Conservation (phyloP, 1,140 invertebrate species). For the Pseudoatta argentina region DNA sequence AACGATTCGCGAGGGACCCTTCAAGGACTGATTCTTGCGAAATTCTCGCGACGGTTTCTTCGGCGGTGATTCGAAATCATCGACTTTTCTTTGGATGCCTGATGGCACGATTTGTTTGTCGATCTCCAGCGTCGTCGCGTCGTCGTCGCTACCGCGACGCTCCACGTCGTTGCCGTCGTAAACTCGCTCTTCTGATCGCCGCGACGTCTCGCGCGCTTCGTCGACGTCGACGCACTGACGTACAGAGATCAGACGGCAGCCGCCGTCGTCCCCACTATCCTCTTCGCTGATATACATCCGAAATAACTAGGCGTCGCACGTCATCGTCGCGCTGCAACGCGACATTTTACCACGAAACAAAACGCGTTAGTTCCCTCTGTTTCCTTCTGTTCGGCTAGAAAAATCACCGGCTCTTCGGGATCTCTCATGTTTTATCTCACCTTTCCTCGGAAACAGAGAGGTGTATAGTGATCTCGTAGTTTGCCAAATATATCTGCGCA, state of each 20-base stretch:
- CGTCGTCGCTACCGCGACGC: slow-evolving; percentile 38
- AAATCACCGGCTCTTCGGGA: neutral
- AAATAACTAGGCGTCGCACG: slow-evolving; percentile 73
- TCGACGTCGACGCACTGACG: slow-evolving; percentile 79
- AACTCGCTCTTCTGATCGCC: slow-evolving; percentile 25
- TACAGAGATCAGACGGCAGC: slow-evolving; percentile 83
- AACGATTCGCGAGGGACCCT: slow-evolving; percentile 38
- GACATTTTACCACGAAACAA: slow-evolving; percentile 45
- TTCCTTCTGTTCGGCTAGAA: neutral
- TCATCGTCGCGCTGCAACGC: slow-evolving; percentile 64
- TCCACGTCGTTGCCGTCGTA: slow-evolving; percentile 44
- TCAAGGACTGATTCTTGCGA: slow-evolving; percentile 55
- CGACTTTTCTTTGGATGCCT: slow-evolving; percentile 9
- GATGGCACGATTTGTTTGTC: slow-evolving; percentile 43
- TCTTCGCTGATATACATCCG: slow-evolving; percentile 84
- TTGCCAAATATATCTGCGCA: neutral
- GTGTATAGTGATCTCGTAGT: neutral
- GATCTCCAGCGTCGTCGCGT: slow-evolving; percentile 58
- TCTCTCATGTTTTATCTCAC: slow-evolving; percentile 10
- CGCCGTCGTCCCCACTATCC: slow-evolving; percentile 79
- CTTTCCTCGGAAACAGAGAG: neutral
- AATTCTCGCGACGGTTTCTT: slow-evolving; percentile 46
- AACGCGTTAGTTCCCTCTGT: neutral
- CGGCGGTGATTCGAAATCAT: neutral
- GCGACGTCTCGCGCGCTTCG: slow-evolving; percentile 61